Base-by-base conservation (phyloP, 2,888 invertebrate genomes). In the Callyntrura sp. region DNA sequence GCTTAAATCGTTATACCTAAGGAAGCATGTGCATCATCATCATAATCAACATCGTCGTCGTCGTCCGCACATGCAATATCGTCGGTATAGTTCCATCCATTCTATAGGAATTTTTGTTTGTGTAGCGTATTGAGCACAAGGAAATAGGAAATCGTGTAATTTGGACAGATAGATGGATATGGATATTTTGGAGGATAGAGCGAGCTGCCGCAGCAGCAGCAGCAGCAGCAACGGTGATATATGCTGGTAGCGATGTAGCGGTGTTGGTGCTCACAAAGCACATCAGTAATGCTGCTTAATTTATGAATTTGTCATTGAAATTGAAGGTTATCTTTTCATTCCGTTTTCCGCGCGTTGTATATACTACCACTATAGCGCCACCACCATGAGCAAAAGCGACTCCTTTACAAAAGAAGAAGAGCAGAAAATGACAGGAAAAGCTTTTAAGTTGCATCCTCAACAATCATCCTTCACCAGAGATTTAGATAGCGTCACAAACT, bases 241-340 rank as follows among this genome's bases (percentile, higher is more conserved):
- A n/a, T 45, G 11, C 6, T 25, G 68, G 68, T 68, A 25, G 68
- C 6, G 23, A 11, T 45, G 5, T 8, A 1, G 25, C 14, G 1
- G 62, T 9, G 20, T 20, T 62, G 25, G 20, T 23, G 23, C 23
- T 25, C 65, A 28, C 14, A 25, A 14, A 65, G 65, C 60, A 51
- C 51, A 25, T 25, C 68, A 48, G 83, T 55, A 76, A 60, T 83
- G 85, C 73, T 89, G 60, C 68, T 90, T 90, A 85, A 90, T 90
- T 90, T 90, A 90, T 90, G 85, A 90, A 90, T 85, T 90, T 85
- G 85, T 85, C 90, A 85, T 90, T 90, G 90, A 85, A 90, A 81
- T 28, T 45, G 85, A 90, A 90, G 90, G 90, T 68, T 85, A 85
- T 85, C 90, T 85, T 90, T 90, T 85, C 84, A 85, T 81, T 81